Evolutionary conservation across 2,797 vertebrate genomes (phyloP).

Genomic region (Halcyon smyrnensis): DNA sequence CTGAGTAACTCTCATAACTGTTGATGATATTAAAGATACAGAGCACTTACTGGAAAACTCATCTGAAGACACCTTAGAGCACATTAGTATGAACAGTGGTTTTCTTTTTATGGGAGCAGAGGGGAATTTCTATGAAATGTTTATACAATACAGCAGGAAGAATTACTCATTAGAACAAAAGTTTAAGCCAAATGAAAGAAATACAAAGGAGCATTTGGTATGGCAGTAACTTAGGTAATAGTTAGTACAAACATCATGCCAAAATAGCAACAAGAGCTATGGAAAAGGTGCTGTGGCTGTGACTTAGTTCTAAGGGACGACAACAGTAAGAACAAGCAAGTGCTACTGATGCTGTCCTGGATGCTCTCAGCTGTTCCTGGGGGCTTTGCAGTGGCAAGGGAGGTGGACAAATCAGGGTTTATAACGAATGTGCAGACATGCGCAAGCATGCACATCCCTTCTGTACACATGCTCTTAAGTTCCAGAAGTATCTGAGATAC

Average conservation of each 20-base stretch:
- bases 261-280: not conserved
- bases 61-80: not conserved
- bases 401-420: not conserved
- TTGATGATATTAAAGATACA: not conserved
- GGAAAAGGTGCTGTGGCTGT: not conserved
- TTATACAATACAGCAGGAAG: not conserved
- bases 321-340: not conserved
- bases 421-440: not conserved
- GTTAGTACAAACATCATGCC: not conserved
- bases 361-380: not conserved
- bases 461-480: not conserved
- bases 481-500: not conserved
- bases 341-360: not conserved
- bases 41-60: not conserved
- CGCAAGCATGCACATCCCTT: not conserved
- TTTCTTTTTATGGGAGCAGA: not conserved
- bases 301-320: not conserved
- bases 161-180: conserved; percentile 9
- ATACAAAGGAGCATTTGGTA: not conserved
- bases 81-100: not conserved
- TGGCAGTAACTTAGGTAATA: not conserved
- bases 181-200: not conserved
- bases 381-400: not conserved
- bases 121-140: conserved; percentile 18
- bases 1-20: not conserved